Evolutionary conservation across 2,797 vertebrate species (phyloP).

Genomic region (Onychomys torridus): DNA sequence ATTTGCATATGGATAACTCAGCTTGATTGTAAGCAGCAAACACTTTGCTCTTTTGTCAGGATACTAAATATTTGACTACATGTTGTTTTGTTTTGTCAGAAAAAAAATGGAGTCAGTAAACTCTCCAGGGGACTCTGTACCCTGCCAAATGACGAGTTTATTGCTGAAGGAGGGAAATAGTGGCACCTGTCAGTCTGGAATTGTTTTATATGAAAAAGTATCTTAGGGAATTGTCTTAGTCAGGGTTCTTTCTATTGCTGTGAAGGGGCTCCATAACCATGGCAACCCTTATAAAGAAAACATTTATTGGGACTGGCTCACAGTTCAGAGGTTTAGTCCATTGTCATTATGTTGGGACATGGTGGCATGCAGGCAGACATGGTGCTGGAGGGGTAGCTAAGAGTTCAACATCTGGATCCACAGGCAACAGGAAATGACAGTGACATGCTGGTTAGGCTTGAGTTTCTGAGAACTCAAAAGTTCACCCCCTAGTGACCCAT

Average conservation of each 20-base stretch:
- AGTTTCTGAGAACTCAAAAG: neutral
- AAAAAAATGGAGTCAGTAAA: neutral
- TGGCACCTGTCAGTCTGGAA: neutral
- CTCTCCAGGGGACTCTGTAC: neutral
- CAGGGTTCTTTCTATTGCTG: neutral
- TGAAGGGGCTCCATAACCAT: neutral
- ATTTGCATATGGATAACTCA: slow-evolving; percentile 59
- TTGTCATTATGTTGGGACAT: neutral
- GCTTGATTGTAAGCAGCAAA: neutral
- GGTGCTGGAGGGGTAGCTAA: neutral
- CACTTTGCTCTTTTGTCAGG: slow-evolving; percentile 3
- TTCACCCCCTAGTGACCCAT: neutral
- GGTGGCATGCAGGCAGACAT: neutral
- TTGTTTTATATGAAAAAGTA: neutral
- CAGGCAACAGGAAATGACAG: neutral
- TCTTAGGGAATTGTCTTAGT: neutral
- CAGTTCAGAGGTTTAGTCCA: neutral
- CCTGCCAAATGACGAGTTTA: neutral
- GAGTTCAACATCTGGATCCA: neutral
- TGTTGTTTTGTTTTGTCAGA: neutral
- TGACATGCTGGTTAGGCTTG: neutral
- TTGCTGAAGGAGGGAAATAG: neutral
- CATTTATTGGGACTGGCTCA: neutral
- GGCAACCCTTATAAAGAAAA: neutral
- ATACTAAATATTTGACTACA: slow-evolving; percentile 18